phyloP scores from a whole-genome alignment of 2,113 vertebrate genomes.

The Pimephales promelas region DNA sequence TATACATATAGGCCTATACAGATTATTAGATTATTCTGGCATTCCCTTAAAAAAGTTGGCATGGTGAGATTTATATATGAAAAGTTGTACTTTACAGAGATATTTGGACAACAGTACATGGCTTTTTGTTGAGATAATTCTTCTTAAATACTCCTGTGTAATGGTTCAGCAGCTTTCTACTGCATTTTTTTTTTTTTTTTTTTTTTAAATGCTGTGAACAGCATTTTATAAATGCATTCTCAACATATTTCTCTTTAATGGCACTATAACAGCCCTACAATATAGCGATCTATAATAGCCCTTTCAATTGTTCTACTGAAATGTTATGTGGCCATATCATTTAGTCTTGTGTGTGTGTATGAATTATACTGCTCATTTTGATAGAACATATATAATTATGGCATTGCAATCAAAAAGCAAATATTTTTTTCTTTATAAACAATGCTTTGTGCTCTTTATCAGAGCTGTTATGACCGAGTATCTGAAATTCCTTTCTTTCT shows the following conservation, averaged over 20 bases:
- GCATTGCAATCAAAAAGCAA: no score
- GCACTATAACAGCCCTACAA: background rate
- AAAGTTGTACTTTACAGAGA: constrained; percentile 23
- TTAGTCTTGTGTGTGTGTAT: background rate
- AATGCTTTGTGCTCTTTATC: no score
- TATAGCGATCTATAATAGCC: background rate
- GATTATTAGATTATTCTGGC: background rate
- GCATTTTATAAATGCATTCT: constrained; percentile 4
- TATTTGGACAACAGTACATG: constrained; percentile 2
- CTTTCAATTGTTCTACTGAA: background rate
- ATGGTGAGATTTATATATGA: constrained; percentile 16
- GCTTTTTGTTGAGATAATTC: background rate
- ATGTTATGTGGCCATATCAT: background rate
- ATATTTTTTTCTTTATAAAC: no score
- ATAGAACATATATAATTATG: no score
- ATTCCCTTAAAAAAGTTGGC: constrained; percentile 35
- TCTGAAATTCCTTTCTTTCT: background rate
- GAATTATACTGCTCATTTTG: no score
- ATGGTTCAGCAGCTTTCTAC: background rate
- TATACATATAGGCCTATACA: no score
- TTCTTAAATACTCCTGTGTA: background rate
- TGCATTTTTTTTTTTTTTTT: background rate
- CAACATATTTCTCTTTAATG: background rate
- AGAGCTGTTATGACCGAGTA: no score
- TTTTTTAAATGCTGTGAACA: background rate